phyloP scores from a whole-genome alignment of 2,888 invertebrate genomes.

The Sabellastarte sp. region DNA sequence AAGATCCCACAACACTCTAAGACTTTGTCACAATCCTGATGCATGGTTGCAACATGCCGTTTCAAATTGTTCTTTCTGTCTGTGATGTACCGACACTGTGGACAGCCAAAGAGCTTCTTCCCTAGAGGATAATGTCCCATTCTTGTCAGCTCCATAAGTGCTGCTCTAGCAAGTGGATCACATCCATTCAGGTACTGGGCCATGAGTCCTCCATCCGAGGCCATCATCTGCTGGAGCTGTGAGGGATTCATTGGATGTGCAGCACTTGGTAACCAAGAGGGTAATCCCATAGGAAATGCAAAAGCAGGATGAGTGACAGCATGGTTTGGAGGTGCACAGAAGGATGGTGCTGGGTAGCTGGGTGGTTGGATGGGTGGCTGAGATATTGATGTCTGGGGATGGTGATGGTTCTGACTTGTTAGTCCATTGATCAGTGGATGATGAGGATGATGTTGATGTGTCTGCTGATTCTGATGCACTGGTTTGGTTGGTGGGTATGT shows the following conservation, averaged over 20 bases:
- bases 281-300: neutral
- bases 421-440: neutral
- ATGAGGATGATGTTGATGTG: neutral
- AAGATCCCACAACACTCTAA: constrained; percentile 55
- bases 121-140: constrained; percentile 6
- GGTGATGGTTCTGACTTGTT: neutral
- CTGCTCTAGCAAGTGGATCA: neutral
- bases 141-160: neutral
- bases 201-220: neutral
- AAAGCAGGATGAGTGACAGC: neutral
- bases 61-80: constrained; percentile 58
- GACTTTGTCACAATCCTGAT: constrained; percentile 44
- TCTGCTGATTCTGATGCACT: neutral
- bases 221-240: constrained; percentile 2
- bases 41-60: constrained; percentile 59
- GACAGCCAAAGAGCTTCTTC: constrained; percentile 41
- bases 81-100: constrained; percentile 52
- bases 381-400: neutral
- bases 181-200: constrained; percentile 1
- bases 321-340: neutral
- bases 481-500: neutral
- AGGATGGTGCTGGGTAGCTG: neutral
- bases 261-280: neutral
- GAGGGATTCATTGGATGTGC: neutral
- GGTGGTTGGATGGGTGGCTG: neutral